phyloP scores from a whole-genome alignment of 1,140 invertebrate genomes.

The Drosophila ananassae region DNA sequence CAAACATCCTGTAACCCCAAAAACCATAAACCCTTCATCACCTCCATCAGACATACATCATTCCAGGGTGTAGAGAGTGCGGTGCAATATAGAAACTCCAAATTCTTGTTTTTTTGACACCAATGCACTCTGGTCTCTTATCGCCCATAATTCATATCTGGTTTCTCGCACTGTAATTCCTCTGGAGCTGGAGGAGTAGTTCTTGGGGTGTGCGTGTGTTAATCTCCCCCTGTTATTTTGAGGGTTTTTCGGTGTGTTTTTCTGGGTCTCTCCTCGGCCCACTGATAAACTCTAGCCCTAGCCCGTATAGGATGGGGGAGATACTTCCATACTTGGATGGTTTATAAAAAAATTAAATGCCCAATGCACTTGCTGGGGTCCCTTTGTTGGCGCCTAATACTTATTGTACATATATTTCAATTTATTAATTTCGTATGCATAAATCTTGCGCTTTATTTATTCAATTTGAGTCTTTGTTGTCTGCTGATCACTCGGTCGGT shows the following conservation, averaged over 20 bases:
- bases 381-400: slow-evolving; percentile 69
- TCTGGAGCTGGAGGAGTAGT: not conserved
- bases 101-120: slow-evolving; percentile 70
- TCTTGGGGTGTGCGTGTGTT: slow-evolving; percentile 45
- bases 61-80: slow-evolving; percentile 28
- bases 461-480: slow-evolving; percentile 82
- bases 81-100: slow-evolving; percentile 8
- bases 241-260: slow-evolving; percentile 12
- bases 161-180: slow-evolving; percentile 62
- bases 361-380: slow-evolving; percentile 49
- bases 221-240: slow-evolving; percentile 54
- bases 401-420: slow-evolving; percentile 72
- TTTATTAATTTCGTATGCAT: slow-evolving; percentile 82
- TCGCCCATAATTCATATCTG: slow-evolving; percentile 79
- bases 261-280: not conserved
- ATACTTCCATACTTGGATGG: not conserved
- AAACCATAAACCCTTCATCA: slow-evolving; percentile 14
- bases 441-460: slow-evolving; percentile 80
- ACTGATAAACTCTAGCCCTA: slow-evolving; percentile 55
- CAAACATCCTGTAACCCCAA: too few species aligned
- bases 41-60: not conserved
- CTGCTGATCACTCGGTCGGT: slow-evolving; percentile 49
- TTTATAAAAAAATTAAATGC: slow-evolving; percentile 64
- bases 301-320: not conserved
- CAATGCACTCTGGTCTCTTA: slow-evolving; percentile 77